These are phyloP conservation scores for Colinus virginianus DNA, from an alignment of 2,113 vertebrate genomes.

Conservation along the genomic window DNA sequence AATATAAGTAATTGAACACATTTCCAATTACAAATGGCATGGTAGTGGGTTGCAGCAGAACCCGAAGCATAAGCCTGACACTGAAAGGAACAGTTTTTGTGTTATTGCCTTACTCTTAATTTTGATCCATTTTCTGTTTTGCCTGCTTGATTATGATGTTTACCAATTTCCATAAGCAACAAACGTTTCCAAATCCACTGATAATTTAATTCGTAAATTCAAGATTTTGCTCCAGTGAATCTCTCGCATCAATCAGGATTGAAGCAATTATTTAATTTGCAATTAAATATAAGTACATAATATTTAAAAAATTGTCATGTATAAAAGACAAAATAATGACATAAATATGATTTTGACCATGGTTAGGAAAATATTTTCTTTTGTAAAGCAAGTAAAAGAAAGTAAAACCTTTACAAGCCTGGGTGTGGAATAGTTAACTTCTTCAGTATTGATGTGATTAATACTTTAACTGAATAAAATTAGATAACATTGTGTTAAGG, in stretches of 20 bases:
- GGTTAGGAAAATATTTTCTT: neutral
- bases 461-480: neutral
- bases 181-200: neutral
- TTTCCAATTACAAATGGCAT: neutral
- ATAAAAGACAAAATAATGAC: constrained; percentile 2
- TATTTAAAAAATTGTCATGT: constrained; percentile 46
- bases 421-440: neutral
- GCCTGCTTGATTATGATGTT: neutral
- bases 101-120: neutral
- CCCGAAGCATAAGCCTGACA: neutral
- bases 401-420: neutral
- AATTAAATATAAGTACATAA: constrained; percentile 35
- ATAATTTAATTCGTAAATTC: constrained; percentile 34
- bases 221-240: constrained; percentile 19
- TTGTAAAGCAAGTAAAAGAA: neutral
- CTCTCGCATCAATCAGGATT: neutral
- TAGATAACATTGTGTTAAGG: neutral
- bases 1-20: neutral
- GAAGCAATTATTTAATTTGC: constrained; percentile 52
- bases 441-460: neutral
- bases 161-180: constrained; percentile 29
- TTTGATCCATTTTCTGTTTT: neutral
- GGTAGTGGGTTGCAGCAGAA: neutral
- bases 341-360: neutral
- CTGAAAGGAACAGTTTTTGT: neutral